Evolutionary conservation across 1,140 invertebrate genomes (phyloP).

Genomic region (Watersipora subatra): DNA sequence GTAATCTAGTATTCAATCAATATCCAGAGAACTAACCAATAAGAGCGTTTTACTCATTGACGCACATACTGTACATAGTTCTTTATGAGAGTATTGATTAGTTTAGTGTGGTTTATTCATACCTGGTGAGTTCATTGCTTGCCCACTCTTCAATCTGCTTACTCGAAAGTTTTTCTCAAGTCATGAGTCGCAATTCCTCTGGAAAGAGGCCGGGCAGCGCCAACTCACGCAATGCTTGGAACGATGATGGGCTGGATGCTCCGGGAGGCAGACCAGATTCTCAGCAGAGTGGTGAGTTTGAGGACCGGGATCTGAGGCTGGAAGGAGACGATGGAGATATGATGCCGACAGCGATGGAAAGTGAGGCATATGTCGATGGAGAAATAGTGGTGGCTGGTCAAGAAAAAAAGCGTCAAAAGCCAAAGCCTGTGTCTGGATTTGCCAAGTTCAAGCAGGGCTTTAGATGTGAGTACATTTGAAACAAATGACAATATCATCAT

Average conservation of each 20-base stretch:
- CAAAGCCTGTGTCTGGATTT: neutral
- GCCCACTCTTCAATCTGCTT: too few relatives aligned
- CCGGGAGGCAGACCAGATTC: neutral
- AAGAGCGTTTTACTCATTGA: too few relatives aligned
- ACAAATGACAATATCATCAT: neutral
- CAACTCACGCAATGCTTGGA: neutral
- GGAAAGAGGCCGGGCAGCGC: neutral
- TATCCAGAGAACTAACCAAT: too few relatives aligned
- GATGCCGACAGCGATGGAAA: neutral
- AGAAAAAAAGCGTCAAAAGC: neutral
- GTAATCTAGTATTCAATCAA: too few relatives aligned
- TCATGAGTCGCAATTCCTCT: neutral
- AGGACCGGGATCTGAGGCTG: neutral
- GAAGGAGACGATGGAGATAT: neutral
- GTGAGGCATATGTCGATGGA: neutral
- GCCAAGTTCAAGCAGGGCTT: neutral
- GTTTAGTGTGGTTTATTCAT: too few relatives aligned
- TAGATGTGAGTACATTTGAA: neutral
- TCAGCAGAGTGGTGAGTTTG: neutral
- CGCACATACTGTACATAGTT: too few relatives aligned
- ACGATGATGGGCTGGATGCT: constrained; percentile 1
- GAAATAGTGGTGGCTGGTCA: neutral
- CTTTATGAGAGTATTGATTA: too few relatives aligned
- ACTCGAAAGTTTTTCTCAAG: too few relatives aligned
- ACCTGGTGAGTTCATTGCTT: too few relatives aligned